phyloP scores from a whole-genome alignment of 2,113 vertebrate genomes.

The Phylloscopus trochiloides region DNA sequence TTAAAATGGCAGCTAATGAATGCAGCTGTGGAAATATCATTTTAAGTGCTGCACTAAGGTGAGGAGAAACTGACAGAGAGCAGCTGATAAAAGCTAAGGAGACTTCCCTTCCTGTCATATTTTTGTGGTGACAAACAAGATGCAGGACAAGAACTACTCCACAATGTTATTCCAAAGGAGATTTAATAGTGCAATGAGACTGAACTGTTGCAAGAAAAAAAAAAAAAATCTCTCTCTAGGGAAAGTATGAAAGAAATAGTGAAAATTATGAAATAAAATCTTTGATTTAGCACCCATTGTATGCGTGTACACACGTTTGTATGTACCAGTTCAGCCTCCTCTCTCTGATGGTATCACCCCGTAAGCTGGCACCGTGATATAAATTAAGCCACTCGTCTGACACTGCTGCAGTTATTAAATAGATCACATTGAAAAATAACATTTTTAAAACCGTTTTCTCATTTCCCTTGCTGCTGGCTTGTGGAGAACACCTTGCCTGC shows the following conservation, averaged over 20 bases:
- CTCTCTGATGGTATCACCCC: not conserved
- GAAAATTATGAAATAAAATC: not conserved
- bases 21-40: not conserved
- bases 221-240: not conserved
- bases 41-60: not conserved
- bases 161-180: not conserved
- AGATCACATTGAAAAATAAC: conserved; percentile 75
- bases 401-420: conserved; percentile 69
- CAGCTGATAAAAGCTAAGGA: not conserved
- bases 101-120: not conserved
- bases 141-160: not conserved
- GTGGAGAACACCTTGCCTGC: conserved; percentile 71
- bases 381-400: conserved; percentile 61
- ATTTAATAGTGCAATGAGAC: not conserved
- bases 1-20: conserved; percentile 1
- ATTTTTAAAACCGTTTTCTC: conserved; percentile 78
- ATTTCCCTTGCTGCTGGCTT: conserved; percentile 79
- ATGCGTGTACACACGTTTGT: not conserved
- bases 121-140: not conserved
- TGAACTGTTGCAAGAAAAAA: not conserved
- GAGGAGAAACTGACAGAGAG: not conserved
- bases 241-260: not conserved
- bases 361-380: conserved; percentile 26
- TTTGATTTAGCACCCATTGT: not conserved
- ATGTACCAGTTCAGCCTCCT: not conserved